phyloP scores from a whole-genome alignment of 2,888 invertebrate species.

The Netelia melanura region DNA sequence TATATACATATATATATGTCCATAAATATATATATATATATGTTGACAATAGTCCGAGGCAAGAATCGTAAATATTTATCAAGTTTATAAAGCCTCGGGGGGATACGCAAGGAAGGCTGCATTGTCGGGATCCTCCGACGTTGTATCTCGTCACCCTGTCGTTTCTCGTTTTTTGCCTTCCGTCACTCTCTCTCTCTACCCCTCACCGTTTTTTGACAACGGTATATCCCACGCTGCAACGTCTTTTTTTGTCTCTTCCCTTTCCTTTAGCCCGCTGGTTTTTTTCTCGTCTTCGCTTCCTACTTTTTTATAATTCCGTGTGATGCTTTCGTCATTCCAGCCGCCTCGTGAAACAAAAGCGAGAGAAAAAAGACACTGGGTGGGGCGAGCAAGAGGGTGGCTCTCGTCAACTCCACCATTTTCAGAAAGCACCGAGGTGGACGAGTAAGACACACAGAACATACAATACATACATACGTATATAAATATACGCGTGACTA shows the following conservation, averaged over 20 bases:
- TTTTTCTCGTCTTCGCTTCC: conserved; percentile 48
- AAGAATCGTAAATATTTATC: conserved; percentile 80
- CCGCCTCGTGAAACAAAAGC: conserved; percentile 57
- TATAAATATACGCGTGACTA: conserved; percentile 46
- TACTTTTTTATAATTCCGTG: conserved; percentile 64
- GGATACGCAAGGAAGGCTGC: conserved; percentile 34
- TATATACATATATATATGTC: too few species aligned
- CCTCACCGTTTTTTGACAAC: conserved; percentile 46
- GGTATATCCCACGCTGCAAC: conserved; percentile 42
- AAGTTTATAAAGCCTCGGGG: conserved; percentile 75
- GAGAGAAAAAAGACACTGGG: conserved; percentile 54
- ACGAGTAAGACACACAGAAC: conserved; percentile 45
- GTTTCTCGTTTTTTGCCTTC: conserved; percentile 46
- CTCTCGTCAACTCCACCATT: conserved; percentile 27
- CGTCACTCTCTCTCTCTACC: not conserved
- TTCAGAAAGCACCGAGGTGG: conserved; percentile 45
- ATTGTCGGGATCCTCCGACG: conserved; percentile 50
- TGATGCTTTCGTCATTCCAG: conserved; percentile 65
- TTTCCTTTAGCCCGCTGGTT: conserved; percentile 17
- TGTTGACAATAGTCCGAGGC: conserved; percentile 49
- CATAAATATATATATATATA: too few species aligned
- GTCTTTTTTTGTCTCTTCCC: conserved; percentile 49
- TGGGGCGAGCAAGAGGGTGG: conserved; percentile 34
- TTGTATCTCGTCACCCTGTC: conserved; percentile 38
- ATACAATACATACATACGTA: conserved; percentile 20